Conservation (phyloP, 1,140 invertebrate species). For the Zophobas morio region DNA sequence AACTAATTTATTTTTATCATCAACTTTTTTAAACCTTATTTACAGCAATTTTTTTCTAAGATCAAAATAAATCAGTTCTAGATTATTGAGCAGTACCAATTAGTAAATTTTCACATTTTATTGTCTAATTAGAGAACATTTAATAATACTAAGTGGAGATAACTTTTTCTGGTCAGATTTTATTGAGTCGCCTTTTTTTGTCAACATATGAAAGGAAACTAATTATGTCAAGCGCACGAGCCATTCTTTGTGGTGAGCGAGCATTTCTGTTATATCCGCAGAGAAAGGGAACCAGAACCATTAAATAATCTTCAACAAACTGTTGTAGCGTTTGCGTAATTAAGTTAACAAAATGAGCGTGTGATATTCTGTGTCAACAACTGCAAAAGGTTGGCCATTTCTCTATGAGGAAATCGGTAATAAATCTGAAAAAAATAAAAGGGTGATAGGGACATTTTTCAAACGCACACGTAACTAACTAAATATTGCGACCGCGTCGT, state of each 20-base stretch:
- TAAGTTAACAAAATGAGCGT: constrained; percentile 4
- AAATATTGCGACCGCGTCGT: not conserved
- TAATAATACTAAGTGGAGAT: too few relatives aligned
- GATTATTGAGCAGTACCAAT: too few relatives aligned
- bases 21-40: too few relatives aligned
- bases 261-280: not conserved
- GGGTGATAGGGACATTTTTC: constrained; percentile 20
- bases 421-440: constrained; percentile 8
- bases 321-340: constrained; percentile 16
- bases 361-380: constrained; percentile 14
- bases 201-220: not conserved
- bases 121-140: too few relatives aligned
- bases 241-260: constrained; percentile 18
- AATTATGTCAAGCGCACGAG: constrained; percentile 28
- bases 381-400: not conserved
- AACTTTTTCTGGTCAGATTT: too few relatives aligned
- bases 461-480: constrained; percentile 4
- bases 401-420: not conserved
- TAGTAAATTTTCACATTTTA: too few relatives aligned
- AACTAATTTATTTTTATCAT: too few relatives aligned
- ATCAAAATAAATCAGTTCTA: too few relatives aligned
- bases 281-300: constrained; percentile 34
- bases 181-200: not conserved
- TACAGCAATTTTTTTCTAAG: too few relatives aligned
- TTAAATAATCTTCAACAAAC: constrained; percentile 32